These are phyloP conservation scores for Spodoptera littoralis DNA, from an alignment of 2,888 invertebrate genomes.

Conservation along the genomic window DNA sequence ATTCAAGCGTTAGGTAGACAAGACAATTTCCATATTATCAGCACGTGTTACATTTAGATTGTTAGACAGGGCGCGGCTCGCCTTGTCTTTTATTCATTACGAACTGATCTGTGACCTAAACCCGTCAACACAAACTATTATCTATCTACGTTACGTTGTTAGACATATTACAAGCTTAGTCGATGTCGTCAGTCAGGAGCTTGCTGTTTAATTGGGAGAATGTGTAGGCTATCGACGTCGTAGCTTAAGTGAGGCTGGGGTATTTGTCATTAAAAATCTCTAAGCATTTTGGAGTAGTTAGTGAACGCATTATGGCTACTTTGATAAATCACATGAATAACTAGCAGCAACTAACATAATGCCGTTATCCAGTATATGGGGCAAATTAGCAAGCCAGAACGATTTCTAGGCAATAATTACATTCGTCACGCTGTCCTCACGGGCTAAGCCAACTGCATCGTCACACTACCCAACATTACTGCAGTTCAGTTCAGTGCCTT, in stretches of 20 bases:
- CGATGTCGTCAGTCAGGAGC: constrained; percentile 25
- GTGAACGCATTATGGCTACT: too few species aligned
- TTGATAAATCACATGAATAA: too few species aligned
- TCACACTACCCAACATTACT: constrained; percentile 41
- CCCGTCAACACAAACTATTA: constrained; percentile 63
- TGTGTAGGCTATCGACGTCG: too few species aligned
- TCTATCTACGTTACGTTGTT: constrained; percentile 39
- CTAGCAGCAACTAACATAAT: constrained; percentile 1
- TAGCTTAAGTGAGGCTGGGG: too few species aligned
- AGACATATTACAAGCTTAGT: constrained; percentile 27
- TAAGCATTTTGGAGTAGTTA: too few species aligned
- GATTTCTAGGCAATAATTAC: constrained; percentile 80
- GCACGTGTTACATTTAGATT: constrained; percentile 68
- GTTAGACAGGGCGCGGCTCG: constrained; percentile 67
- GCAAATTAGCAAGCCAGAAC: constrained; percentile 74
- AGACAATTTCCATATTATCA: constrained; percentile 44
- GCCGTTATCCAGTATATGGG: constrained; percentile 61
- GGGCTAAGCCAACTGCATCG: constrained; percentile 64
- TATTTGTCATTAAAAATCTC: too few species aligned
- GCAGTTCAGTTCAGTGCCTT: constrained; percentile 58
- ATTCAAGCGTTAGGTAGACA: constrained; percentile 16
- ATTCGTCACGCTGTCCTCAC: constrained; percentile 73
- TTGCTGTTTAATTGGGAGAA: constrained; percentile 1
- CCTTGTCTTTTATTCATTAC: constrained; percentile 59
- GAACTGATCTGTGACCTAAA: constrained; percentile 70